Conservation (phyloP, 2,888 invertebrate species). For the Polymixis flavicincta region DNA sequence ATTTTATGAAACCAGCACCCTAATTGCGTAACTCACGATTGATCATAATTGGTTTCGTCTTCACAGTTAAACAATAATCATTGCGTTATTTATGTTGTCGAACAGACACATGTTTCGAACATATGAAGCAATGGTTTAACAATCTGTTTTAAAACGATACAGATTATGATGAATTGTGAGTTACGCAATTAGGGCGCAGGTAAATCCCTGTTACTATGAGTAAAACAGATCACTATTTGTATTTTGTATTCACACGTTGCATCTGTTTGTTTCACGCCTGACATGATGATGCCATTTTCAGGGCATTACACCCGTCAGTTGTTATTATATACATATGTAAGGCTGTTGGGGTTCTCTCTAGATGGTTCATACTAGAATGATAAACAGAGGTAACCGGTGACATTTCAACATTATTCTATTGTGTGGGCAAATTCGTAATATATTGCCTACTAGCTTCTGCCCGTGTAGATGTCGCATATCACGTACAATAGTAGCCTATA, state of each 20-base stretch:
- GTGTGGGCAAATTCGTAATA: not conserved
- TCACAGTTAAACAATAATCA: too few relatives aligned
- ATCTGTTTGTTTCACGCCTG: constrained; percentile 15
- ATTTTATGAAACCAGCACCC: not conserved
- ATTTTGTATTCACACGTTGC: constrained; percentile 15
- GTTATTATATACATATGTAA: constrained; percentile 6
- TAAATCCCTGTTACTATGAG: not conserved
- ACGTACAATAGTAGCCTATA: too few relatives aligned
- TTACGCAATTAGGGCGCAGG: too few relatives aligned
- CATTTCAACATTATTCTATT: not conserved
- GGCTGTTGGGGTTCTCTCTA: constrained; percentile 22
- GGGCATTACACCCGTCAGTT: constrained; percentile 39
- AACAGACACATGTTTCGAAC: too few relatives aligned
- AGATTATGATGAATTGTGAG: too few relatives aligned
- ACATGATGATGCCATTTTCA: constrained; percentile 49
- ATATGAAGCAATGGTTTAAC: too few relatives aligned
- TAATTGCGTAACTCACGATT: too few relatives aligned
- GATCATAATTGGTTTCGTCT: too few relatives aligned
- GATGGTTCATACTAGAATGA: not conserved
- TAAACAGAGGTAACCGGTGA: constrained; percentile 13
- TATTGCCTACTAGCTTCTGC: not conserved
- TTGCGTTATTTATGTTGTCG: too few relatives aligned
- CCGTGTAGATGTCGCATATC: too few relatives aligned
- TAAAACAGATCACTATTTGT: constrained; percentile 1
- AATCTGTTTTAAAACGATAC: too few relatives aligned